Percentiles rank a stretch among this genome's conserved stretches.
Conservation (phyloP, 2,888 invertebrate genomes). For the Lasioglossum figueresi region DNA sequence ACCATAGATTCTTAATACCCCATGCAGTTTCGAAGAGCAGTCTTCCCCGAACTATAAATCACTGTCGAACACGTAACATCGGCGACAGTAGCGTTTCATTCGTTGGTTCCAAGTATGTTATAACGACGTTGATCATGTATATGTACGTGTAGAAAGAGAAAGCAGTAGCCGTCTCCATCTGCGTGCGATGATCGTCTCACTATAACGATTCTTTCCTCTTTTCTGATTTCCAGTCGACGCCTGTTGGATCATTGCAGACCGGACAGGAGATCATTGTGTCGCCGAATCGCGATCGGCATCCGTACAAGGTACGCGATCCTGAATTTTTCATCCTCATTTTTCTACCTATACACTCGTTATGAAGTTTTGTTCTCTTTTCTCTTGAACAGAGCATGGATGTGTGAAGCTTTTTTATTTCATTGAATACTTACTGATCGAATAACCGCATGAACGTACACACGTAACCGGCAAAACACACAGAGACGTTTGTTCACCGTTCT, state of each 20-base stretch:
- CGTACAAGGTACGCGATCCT: slow-evolving; percentile 88
- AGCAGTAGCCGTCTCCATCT: background rate
- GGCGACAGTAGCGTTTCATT: slow-evolving; percentile 30
- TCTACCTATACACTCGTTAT: background rate
- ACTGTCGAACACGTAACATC: background rate
- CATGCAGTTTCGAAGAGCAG: slow-evolving; percentile 33
- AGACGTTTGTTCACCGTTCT: background rate
- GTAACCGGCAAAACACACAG: background rate
- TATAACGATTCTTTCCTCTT: slow-evolving; percentile 38
- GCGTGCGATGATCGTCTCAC: slow-evolving; percentile 28
- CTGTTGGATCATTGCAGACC: slow-evolving; percentile 95
- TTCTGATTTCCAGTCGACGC: slow-evolving; percentile 90
- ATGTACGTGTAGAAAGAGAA: background rate
- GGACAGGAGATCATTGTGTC: slow-evolving; percentile 96
- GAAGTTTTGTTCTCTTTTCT: background rate
- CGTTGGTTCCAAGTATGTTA: slow-evolving; percentile 74
- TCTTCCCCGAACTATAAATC: slow-evolving; percentile 16
- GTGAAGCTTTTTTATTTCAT: slow-evolving; percentile 64
- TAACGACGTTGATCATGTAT: slow-evolving; percentile 34
- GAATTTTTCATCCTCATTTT: background rate
- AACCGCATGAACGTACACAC: slow-evolving; percentile 77
- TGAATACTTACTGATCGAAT: slow-evolving; percentile 67
- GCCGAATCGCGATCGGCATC: slow-evolving; percentile 94
- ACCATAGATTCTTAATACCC: slow-evolving; percentile 3
- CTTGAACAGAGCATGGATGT: slow-evolving; percentile 74